Evolutionary conservation across 2,888 invertebrate genomes (phyloP).

Genomic region (Aelia acuminata): DNA sequence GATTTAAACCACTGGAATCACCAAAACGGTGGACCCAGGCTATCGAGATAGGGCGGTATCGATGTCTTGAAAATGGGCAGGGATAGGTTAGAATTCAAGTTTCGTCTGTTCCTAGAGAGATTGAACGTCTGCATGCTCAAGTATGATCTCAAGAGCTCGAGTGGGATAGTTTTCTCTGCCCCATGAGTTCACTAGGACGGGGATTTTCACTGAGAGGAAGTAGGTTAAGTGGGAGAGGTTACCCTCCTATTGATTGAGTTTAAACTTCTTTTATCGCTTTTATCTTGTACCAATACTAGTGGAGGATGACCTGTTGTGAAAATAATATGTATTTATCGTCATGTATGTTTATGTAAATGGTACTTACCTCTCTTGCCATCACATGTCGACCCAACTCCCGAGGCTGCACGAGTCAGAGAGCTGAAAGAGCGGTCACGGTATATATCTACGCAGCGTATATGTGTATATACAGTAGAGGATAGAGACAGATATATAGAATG

Average conservation of each 20-base stretch:
- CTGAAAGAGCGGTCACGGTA: background rate
- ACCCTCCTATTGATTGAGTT: constrained; percentile 38
- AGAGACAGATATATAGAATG: constrained; percentile 41
- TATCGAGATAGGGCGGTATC: constrained; percentile 44
- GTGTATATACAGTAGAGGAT: background rate
- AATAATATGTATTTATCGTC: background rate
- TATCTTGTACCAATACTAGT: background rate
- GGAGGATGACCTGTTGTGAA: background rate
- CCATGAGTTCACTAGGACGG: background rate
- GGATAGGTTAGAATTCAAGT: constrained; percentile 26
- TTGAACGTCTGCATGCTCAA: background rate
- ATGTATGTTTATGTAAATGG: background rate
- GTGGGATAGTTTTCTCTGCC: background rate
- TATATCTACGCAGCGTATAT: background rate
- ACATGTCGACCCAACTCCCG: constrained; percentile 53
- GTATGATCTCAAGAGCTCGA: background rate
- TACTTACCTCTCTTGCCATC: constrained; percentile 58
- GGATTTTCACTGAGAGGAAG: background rate
- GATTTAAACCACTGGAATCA: background rate
- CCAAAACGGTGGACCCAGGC: background rate
- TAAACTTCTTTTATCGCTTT: background rate
- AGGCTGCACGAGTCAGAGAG: constrained; percentile 33
- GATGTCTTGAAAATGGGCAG: constrained; percentile 35
- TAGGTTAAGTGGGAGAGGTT: constrained; percentile 46
- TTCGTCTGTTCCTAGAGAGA: background rate